Evolutionary conservation across 2,797 vertebrate genomes (phyloP).

Genomic region (Melanotaenia trifasciata): DNA sequence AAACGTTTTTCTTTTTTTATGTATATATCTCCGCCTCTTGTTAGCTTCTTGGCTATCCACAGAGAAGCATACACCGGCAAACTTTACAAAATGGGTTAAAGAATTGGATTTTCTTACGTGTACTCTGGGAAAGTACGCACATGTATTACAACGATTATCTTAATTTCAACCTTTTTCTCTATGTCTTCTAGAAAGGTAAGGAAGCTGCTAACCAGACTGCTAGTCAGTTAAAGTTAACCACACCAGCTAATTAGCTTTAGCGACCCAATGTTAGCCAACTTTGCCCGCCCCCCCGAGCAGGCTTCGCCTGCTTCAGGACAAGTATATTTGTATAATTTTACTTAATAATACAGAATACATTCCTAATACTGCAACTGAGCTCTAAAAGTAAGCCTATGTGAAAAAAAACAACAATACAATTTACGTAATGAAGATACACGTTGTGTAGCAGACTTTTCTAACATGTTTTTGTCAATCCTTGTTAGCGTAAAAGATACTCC

Average conservation of each 20-base stretch:
- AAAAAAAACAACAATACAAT: too few species aligned
- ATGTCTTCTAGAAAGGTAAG: slow-evolving; percentile 79
- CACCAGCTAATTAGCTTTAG: slow-evolving; percentile 39
- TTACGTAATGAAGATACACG: not conserved
- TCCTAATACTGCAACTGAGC: not conserved
- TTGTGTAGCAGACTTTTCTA: not conserved
- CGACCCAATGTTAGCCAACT: not conserved
- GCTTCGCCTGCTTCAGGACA: not conserved
- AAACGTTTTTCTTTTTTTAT: slow-evolving; percentile 6
- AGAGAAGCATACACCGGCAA: not conserved
- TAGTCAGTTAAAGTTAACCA: slow-evolving; percentile 26
- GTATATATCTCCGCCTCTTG: not conserved
- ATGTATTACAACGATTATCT: not conserved
- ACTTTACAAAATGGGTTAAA: not conserved
- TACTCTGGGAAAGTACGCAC: not conserved
- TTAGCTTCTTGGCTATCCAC: not conserved
- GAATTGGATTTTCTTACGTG: fast-evolving
- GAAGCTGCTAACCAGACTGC: slow-evolving; percentile 19
- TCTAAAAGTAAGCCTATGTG: not conserved
- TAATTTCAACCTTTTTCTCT: not conserved
- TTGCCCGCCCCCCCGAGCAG: slow-evolving; percentile 5
- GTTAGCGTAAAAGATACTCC: slow-evolving; percentile 81
- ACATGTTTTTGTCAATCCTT: not conserved
- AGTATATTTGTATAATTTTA: not conserved
- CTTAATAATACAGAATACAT: not conserved